Base-by-base conservation (phyloP, 2,888 invertebrate genomes). In the Heliconius aoede region DNA sequence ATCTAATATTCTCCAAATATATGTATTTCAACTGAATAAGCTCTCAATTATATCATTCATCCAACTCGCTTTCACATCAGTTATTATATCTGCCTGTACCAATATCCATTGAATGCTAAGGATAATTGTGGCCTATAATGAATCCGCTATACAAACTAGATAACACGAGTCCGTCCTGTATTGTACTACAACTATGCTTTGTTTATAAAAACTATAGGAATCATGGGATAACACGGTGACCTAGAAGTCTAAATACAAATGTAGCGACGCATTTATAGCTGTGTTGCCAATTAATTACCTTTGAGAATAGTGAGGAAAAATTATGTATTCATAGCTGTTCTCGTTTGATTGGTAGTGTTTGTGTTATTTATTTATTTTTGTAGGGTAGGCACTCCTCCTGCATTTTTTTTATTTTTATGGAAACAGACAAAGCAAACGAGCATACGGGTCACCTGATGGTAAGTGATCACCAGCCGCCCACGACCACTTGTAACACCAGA, bases 211-310 rank as follows among this genome's bases (percentile, higher is more conserved):
- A 30, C 40, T 58, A 11, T 32, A 32, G 32, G 9, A 65, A 72
- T 65, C 72, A 40, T 58, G 58, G 65, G 30, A 72, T 72, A 76
- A 76, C 64, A 65, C 26, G 65, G 58, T 72, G 72, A 26, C 72
- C 76, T 21, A 76, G 65, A 65, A 67, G 72, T 51, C 46, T 72
- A 72, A 65, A 76, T 71, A 60, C 30, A n/a, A 28, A 64, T 55
- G 40, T 60, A 68, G 26, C 24, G 11, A 15, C 67, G 40, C 9
- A 60, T 30, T 74, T 61, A 60, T 40, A 60, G 28, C 32, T 67
- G 13, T 24, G 28, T 60, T 68, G 30, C 60, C 60, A 68, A 68
- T 69, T 69, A 68, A 68, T 69, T 69, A 69, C 55, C n/a, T 18
- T 55, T 69, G 32, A 69, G n/a, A 30, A 24, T 24, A 55, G 11